These are phyloP conservation scores for Drosophila gaucha DNA, from an alignment of 2,888 invertebrate genomes.

Conservation along the genomic window DNA sequence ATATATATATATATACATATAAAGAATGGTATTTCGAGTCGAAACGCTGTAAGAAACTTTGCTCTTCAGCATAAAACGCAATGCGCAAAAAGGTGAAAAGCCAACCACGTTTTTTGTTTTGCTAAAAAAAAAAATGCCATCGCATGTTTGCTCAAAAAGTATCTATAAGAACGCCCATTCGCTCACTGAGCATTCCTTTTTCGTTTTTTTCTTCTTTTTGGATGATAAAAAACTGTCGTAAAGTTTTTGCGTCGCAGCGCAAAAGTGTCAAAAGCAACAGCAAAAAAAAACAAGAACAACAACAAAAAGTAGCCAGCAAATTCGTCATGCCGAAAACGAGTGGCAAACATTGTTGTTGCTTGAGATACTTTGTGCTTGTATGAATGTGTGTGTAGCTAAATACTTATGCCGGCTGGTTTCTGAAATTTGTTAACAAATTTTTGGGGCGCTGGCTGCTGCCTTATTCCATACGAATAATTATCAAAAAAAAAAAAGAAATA, in stretches of 20 bases:
- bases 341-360: constrained; percentile 25
- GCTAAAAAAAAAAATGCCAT: constrained; percentile 10
- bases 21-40: constrained; percentile 17
- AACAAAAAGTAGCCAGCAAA: constrained; percentile 17
- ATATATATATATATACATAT: not conserved
- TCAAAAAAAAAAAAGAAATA: constrained; percentile 8
- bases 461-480: not conserved
- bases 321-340: constrained; percentile 44
- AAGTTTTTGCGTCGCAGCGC: constrained; percentile 78
- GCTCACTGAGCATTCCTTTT: constrained; percentile 39
- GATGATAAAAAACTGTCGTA: constrained; percentile 64
- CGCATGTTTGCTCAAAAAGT: constrained; percentile 53
- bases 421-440: constrained; percentile 16
- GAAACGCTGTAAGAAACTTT: constrained; percentile 17
- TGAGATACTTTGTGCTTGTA: constrained; percentile 13
- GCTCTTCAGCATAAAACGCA: constrained; percentile 58
- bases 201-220: constrained; percentile 5
- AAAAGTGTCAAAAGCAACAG: constrained; percentile 44
- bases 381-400: constrained; percentile 10
- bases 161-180: constrained; percentile 68
- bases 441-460: constrained; percentile 14
- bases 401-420: constrained; percentile 29
- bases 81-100: constrained; percentile 75
- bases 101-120: constrained; percentile 22
- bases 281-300: constrained; percentile 25